Evolutionary conservation across 2,113 vertebrate genomes (phyloP).

Genomic region (Rousettus leschenaultii): DNA sequence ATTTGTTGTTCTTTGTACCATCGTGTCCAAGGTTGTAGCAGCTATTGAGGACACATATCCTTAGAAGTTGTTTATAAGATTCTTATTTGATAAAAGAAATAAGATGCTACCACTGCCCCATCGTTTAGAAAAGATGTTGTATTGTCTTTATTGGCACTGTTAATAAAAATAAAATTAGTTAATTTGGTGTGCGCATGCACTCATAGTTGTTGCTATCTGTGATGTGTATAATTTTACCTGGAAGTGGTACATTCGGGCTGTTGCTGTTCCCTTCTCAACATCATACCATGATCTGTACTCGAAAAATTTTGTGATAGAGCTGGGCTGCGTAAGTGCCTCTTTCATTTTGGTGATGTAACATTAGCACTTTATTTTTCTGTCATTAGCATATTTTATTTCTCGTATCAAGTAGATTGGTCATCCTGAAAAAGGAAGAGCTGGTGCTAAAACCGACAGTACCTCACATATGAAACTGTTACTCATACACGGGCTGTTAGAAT

Average conservation of each 20-base stretch:
- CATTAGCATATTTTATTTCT: constrained; percentile 63
- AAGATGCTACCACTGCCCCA: background rate
- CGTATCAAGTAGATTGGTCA: constrained; percentile 47
- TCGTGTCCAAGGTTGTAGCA: background rate
- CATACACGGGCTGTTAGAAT: background rate
- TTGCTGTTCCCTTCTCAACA: background rate
- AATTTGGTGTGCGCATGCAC: background rate
- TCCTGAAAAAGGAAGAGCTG: constrained; percentile 63
- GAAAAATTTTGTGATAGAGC: constrained; percentile 66
- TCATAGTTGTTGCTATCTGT: background rate
- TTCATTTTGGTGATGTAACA: constrained; percentile 63
- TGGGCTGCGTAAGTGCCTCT: constrained; percentile 63
- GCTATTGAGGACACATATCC: background rate
- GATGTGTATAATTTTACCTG: background rate
- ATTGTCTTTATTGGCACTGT: background rate
- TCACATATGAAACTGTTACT: background rate
- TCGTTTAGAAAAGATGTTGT: background rate
- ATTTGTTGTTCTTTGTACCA: background rate
- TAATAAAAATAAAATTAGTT: background rate
- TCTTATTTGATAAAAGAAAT: background rate
- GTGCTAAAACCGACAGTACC: constrained; percentile 45
- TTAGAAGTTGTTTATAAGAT: background rate
- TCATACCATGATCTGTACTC: background rate
- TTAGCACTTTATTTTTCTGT: constrained; percentile 70
- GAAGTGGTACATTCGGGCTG: background rate